Percentiles rank a stretch among this genome's conserved stretches.
Evolutionary conservation across 2,113 vertebrate genomes (phyloP).

Genomic region (Hirundichthys speculiger): DNA sequence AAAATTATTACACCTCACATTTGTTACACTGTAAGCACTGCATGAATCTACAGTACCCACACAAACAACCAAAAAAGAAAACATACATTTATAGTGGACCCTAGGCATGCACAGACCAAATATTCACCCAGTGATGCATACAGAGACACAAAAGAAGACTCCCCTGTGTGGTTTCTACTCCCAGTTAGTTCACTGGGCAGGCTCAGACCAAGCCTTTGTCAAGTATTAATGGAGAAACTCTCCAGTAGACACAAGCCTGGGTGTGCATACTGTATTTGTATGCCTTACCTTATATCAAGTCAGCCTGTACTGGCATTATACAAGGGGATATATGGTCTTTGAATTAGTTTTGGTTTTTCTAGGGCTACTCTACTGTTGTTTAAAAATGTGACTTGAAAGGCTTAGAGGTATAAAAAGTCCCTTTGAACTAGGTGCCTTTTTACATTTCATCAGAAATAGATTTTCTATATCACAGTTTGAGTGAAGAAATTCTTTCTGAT

Average conservation of each 20-base stretch:
- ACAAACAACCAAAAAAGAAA: not conserved
- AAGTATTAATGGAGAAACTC: conserved; percentile 67
- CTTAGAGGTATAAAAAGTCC: conserved; percentile 17
- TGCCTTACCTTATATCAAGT: conserved; percentile 27
- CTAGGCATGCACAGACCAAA: not conserved
- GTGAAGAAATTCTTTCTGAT: too few relatives aligned
- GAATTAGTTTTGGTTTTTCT: conserved; percentile 23
- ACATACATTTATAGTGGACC: not conserved
- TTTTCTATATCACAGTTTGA: not conserved
- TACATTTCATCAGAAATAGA: not conserved
- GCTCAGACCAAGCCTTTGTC: conserved; percentile 40
- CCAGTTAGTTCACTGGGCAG: conserved; percentile 22
- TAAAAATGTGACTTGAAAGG: conserved; percentile 7
- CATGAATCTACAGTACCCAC: too few relatives aligned
- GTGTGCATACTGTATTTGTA: conserved; percentile 42
- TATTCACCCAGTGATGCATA: not conserved
- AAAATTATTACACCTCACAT: too few relatives aligned
- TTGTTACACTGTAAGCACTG: too few relatives aligned
- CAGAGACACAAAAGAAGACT: conserved; percentile 21
- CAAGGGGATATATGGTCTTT: conserved; percentile 11
- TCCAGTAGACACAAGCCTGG: conserved; percentile 25
- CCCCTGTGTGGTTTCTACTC: conserved; percentile 1
- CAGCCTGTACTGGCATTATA: conserved; percentile 26
- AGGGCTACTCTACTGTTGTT: conserved; percentile 24
- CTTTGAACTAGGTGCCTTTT: not conserved